Evolutionary conservation across 2,113 vertebrate species (phyloP).

Genomic region (Hippolais icterina): DNA sequence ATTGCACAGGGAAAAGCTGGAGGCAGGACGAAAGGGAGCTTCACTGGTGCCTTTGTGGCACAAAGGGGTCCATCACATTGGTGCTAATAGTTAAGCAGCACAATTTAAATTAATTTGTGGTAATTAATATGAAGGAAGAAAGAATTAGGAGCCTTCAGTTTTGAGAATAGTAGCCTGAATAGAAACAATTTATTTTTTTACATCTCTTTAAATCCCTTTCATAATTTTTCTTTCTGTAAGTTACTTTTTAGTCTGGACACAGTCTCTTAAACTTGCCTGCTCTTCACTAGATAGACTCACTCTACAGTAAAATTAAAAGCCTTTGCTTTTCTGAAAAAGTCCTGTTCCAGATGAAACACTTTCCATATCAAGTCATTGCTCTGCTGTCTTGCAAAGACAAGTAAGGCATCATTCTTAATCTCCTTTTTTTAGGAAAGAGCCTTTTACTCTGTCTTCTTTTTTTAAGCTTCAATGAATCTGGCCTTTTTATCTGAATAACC

Average conservation of each 20-base stretch:
- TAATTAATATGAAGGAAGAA: background rate
- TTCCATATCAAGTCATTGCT: background rate
- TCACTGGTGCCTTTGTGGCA: background rate
- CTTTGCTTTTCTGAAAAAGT: conserved; percentile 4
- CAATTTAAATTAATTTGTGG: background rate
- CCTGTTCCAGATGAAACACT: background rate
- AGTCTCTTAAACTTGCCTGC: background rate
- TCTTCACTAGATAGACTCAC: background rate
- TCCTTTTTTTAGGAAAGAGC: background rate
- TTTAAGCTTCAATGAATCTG: background rate
- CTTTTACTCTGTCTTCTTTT: background rate
- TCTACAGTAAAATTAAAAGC: background rate
- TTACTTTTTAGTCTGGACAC: background rate
- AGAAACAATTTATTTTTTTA: background rate
- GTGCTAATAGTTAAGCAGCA: background rate
- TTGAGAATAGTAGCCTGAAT: background rate
- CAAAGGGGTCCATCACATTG: background rate
- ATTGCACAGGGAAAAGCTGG: background rate
- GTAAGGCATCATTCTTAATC: background rate
- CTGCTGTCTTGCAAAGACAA: background rate
- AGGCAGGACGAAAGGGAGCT: background rate
- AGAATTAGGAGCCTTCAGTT: background rate
- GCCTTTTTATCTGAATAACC: background rate
- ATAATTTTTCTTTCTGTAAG: background rate
- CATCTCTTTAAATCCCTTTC: background rate